Base-by-base conservation (phyloP, 2,888 invertebrate genomes). In the Phyto melanocephala region DNA sequence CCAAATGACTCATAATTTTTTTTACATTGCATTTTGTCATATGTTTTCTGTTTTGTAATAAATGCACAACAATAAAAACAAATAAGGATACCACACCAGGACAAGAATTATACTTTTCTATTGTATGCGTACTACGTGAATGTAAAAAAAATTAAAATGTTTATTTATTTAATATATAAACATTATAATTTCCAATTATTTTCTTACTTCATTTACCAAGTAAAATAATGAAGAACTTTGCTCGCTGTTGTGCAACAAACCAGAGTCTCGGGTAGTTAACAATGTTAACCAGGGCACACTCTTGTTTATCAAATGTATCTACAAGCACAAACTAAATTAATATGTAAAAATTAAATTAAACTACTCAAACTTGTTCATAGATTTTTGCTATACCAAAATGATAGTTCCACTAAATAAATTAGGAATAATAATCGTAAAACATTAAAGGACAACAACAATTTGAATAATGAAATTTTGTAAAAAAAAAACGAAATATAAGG, bases 331-430 rank as follows among this genome's bases (percentile, higher is more conserved):
- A 82, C 54, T 52, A 62, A 79, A 82, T 79, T 79, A 82, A 75
- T 79, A 75, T 79, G 75, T 56, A 42, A 58, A 82, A 82, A 71
- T 79, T 79, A 78, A 76, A 79, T 60, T 67, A 71, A 76, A 70
- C 65, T 71, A 82, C 54, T 60, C 17, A 62, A 75, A 78, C 70
- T 63, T 71, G 78, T 79, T 52, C 58, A 60, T 28, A 70, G 17
- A 70, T 52, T 35, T 58, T 10, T 47, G 76, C 76, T 79, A 76
- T 75, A 80, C 42, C 68, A 40, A 68, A 58, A 28, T 54, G 76
- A 76, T 83, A 83, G 83, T 83, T 80, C 72, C 80, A 72, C 68
- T 70, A 83, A 83, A 83, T 83, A 80, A 77, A 80, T 80, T 60
- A 67, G 10, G 5, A 52, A 70, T 17, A 70, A 70, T 54, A 35